phyloP scores from a whole-genome alignment of 2,888 invertebrate genomes.

The Odontothrips loti region DNA sequence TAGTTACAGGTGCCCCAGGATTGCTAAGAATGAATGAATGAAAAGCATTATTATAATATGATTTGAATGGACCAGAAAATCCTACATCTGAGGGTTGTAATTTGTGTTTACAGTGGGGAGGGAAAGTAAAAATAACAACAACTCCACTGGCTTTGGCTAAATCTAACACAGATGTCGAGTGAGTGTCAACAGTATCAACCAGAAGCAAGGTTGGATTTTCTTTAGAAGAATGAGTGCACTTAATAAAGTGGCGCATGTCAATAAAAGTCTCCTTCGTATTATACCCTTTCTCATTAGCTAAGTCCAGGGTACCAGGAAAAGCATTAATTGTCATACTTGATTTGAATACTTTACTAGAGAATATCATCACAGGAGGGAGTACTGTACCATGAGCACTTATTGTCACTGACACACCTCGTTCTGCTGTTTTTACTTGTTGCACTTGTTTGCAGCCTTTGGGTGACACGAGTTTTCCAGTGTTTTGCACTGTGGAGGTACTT shows the following conservation, averaged over 20 bases:
- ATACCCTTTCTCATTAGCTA: conserved; percentile 41
- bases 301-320: conserved; percentile 40
- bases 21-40: conserved; percentile 40
- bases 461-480: not conserved
- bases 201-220: conserved; percentile 34
- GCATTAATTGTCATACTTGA: conserved; percentile 41
- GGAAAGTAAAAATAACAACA: conserved; percentile 43
- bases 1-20: conserved; percentile 42
- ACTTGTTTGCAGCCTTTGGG: not conserved
- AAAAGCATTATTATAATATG: conserved; percentile 39
- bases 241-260: conserved; percentile 38
- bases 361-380: conserved; percentile 39
- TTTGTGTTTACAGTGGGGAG: conserved; percentile 43
- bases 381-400: conserved; percentile 41
- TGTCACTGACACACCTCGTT: conserved; percentile 43
- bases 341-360: conserved; percentile 40
- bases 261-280: conserved; percentile 41
- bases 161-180: conserved; percentile 37
- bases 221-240: conserved; percentile 20
- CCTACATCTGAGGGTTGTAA: conserved; percentile 43
- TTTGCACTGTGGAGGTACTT: not conserved
- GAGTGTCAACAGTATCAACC: conserved; percentile 37
- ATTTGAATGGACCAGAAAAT: conserved; percentile 43
- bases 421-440: not conserved
- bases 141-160: conserved; percentile 43